Evolutionary conservation across 2,888 invertebrate genomes (phyloP).

Genomic region (Strigamia maritima): DNA sequence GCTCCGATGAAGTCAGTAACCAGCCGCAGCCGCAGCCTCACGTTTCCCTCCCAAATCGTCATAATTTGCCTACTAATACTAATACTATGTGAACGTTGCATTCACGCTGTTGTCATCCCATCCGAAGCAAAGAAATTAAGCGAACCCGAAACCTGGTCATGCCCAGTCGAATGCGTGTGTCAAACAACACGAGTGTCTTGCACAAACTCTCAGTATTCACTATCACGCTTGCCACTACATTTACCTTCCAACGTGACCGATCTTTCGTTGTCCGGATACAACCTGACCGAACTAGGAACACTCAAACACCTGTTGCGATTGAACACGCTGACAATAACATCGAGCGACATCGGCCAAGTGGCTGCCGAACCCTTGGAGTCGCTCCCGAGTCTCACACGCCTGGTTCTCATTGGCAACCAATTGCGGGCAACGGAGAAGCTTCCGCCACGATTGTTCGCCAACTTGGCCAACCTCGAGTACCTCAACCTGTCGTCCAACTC

Average conservation of each 20-base stretch:
- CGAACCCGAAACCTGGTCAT: background rate
- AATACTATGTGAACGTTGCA: background rate
- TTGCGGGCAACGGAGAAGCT: background rate
- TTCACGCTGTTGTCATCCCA: background rate
- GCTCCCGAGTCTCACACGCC: background rate
- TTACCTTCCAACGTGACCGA: background rate
- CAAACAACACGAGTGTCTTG: background rate
- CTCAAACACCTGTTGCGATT: background rate
- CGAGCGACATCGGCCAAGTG: background rate
- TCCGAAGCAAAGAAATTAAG: background rate
- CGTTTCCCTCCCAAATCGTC: background rate
- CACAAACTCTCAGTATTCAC: background rate
- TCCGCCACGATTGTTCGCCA: background rate
- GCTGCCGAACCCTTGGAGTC: background rate
- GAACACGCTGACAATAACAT: background rate
- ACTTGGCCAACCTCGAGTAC: constrained; percentile 27
- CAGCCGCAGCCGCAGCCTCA: background rate
- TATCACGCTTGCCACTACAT: background rate
- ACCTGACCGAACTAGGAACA: background rate
- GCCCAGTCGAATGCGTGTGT: background rate
- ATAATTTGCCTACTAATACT: background rate
- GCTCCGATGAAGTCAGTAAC: background rate
- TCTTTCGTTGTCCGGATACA: background rate
- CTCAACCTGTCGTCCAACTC: constrained; percentile 47
- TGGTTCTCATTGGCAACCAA: constrained; percentile 13